These are phyloP conservation scores for Onthophagus sagittarius DNA, from an alignment of 2,888 invertebrate genomes.

Conservation along the genomic window DNA sequence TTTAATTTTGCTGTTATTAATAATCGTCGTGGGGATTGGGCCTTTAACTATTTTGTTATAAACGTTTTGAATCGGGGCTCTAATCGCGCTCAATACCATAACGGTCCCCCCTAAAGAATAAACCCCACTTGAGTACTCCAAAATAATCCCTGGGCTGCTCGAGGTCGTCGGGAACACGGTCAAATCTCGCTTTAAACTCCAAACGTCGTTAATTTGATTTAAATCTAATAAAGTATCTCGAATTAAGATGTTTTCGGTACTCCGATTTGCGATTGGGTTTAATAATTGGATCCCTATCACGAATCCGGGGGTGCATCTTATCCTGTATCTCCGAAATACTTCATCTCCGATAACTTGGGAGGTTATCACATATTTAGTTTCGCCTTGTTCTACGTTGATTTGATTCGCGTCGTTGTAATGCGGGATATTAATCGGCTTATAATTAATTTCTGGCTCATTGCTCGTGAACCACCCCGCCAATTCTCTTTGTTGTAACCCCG, in stretches of 20 bases:
- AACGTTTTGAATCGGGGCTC: conserved; percentile 69
- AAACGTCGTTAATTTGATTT: conserved; percentile 52
- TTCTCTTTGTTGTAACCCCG: conserved; percentile 81
- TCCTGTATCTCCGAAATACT: conserved; percentile 57
- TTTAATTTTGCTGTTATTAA: conserved; percentile 71
- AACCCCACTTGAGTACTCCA: conserved; percentile 75
- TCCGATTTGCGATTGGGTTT: conserved; percentile 85
- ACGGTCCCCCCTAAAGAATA: conserved; percentile 80
- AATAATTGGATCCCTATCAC: conserved; percentile 86
- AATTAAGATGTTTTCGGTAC: conserved; percentile 78
- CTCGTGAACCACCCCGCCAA: conserved; percentile 88
- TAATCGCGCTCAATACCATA: conserved; percentile 69
- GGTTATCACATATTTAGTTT: conserved; percentile 78
- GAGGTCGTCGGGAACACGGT: conserved; percentile 89
- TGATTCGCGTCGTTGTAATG: conserved; percentile 52
- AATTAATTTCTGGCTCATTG: conserved; percentile 67
- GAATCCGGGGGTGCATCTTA: conserved; percentile 74
- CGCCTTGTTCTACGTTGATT: conserved; percentile 65
- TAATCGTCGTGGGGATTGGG: conserved; percentile 70
- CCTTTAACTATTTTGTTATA: conserved; percentile 72
- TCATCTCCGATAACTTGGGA: conserved; percentile 57
- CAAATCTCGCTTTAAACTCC: conserved; percentile 79
- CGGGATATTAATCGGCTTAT: conserved; percentile 71
- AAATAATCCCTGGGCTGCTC: conserved; percentile 72
- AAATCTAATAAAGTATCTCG: conserved; percentile 67